phyloP scores from a whole-genome alignment of 2,113 vertebrate species.

The Hippocampus zosterae region DNA sequence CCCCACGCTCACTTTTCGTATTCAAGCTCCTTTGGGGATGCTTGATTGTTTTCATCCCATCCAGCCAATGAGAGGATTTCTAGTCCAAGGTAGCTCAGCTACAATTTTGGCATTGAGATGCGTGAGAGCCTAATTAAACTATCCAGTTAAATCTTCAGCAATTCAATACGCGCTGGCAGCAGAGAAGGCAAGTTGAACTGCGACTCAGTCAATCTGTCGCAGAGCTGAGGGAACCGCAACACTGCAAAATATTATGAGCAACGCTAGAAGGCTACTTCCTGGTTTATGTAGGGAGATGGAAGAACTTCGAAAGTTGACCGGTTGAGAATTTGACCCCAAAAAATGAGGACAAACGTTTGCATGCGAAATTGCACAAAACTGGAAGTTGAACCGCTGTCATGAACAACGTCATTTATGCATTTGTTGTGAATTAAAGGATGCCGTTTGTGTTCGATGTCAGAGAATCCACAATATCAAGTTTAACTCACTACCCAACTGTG shows the following conservation, averaged over 20 bases:
- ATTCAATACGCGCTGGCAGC: conserved; percentile 21
- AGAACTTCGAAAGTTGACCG: not conserved
- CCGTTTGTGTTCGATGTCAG: not conserved
- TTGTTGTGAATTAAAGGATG: no score
- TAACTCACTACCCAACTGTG: not conserved
- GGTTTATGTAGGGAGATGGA: not conserved
- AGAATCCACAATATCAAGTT: not conserved
- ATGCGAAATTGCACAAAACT: not conserved
- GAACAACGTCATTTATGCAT: no score
- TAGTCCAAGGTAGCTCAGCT: conserved; percentile 23
- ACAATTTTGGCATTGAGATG: conserved; percentile 23
- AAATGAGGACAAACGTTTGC: no score
- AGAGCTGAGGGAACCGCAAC: not conserved
- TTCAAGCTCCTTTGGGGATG: conserved; percentile 8
- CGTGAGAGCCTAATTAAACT: conserved; percentile 38
- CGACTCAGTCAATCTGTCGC: conserved; percentile 17
- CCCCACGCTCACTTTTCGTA: not conserved
- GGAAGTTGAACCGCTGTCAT: no score
- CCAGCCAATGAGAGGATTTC: conserved; percentile 6
- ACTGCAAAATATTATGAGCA: not conserved
- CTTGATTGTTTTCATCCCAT: conserved; percentile 6
- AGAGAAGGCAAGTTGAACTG: conserved; percentile 8
- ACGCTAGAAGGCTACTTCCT: not conserved
- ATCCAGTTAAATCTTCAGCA: conserved; percentile 25
- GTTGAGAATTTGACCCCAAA: no score